These are phyloP conservation scores for Orthonevra nobilis DNA, from an alignment of 2,888 invertebrate genomes.

Conservation along the genomic window DNA sequence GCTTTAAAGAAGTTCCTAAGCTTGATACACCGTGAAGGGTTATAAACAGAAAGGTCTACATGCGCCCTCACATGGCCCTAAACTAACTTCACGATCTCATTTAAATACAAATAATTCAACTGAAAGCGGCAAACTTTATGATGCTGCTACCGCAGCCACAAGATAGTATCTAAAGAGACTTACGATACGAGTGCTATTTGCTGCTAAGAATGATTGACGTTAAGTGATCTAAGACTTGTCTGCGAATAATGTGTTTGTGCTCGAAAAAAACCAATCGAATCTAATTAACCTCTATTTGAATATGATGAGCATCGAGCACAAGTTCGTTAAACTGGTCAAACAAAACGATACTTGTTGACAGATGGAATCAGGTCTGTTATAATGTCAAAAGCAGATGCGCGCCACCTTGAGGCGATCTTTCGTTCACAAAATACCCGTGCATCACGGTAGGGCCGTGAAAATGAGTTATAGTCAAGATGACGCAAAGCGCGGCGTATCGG, in stretches of 20 bases:
- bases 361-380: neutral
- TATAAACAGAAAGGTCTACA: no score
- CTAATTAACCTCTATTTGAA: slow-evolving; percentile 27
- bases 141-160: no score
- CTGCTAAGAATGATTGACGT: slow-evolving; percentile 22
- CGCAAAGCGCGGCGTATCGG: no score
- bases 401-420: neutral
- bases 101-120: no score
- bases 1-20: no score
- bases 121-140: no score
- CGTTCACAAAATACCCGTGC: neutral
- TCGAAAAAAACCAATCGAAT: slow-evolving; percentile 7
- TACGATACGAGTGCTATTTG: no score
- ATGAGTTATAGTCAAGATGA: neutral
- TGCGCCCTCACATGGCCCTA: no score
- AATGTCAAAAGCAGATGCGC: neutral
- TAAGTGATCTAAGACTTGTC: neutral
- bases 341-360: neutral
- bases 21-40: no score
- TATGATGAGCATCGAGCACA: slow-evolving; percentile 5
- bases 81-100: no score
- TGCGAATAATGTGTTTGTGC: no score
- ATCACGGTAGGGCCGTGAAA: neutral
- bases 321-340: neutral
- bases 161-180: no score